phyloP scores from a whole-genome alignment of 2,888 invertebrate species.

The Mylabris sibirica region DNA sequence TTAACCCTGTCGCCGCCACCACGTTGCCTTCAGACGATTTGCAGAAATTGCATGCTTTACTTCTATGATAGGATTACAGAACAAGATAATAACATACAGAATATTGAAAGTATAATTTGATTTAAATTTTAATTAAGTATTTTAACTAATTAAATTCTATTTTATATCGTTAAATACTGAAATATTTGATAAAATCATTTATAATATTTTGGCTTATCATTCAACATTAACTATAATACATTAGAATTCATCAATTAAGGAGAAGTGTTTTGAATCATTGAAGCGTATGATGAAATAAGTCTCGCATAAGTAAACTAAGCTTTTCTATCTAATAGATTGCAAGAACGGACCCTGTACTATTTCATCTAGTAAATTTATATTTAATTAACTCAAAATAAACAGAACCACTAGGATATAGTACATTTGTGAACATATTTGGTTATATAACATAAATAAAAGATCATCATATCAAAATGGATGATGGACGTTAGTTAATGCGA shows the following conservation, averaged over 20 bases:
- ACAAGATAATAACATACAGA: background rate
- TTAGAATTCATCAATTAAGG: conserved; percentile 34
- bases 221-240: conserved; percentile 22
- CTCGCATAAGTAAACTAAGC: conserved; percentile 34
- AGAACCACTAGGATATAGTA: conserved; percentile 3
- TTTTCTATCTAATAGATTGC: conserved; percentile 33
- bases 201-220: background rate
- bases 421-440: conserved; percentile 14
- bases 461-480: conserved; percentile 11
- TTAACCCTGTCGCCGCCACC: conserved; percentile 8
- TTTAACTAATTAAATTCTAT: background rate
- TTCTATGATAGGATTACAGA: background rate
- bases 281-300: conserved; percentile 35
- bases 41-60: conserved; percentile 7
- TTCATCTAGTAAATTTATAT: conserved; percentile 32
- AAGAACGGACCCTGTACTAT: conserved; percentile 28
- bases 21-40: conserved; percentile 11
- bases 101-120: background rate
- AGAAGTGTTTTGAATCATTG: conserved; percentile 34
- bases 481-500: background rate
- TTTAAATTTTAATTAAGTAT: background rate
- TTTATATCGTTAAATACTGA: background rate
- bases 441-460: conserved; percentile 14
- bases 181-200: conserved; percentile 8
- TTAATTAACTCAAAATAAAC: conserved; percentile 35